Evolutionary conservation across 1,140 invertebrate species (phyloP), one percentile per base, ranked within the genome.

Genomic region (Caenorhabditis briggsae): DNA sequence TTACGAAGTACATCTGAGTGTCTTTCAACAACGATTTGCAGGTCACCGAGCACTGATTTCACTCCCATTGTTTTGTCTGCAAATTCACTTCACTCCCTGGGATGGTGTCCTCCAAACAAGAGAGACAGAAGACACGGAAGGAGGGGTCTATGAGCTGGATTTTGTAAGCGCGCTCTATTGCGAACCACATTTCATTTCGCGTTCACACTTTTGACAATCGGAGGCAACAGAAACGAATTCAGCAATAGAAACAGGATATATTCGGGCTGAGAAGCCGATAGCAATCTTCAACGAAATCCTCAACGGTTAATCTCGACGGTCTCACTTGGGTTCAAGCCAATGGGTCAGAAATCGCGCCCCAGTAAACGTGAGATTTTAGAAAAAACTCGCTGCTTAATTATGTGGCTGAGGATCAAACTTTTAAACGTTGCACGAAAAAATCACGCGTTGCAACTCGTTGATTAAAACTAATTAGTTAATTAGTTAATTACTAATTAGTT

Each of bases 1-100:
- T 86, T 86, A 9, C 85, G 65, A 8, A 86, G 50, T 14, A 86
- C 78, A 43, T 86, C 85, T 23, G 85, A 86, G 46, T 86, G 85
- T 0, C 70, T n/a, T 43, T 86, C 85, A 1, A 86, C 85, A 5
- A 86, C 85, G 56, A 86, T 86, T 48, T 86, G 85, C 33, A 86
- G 84, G 25, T 85, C 84, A 16, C 84, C 84, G n/a, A 85, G 61
- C 12, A 85, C 84, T 20, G 61, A 18, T 56, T 85, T 65, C 41
- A 85, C 65, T 43, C 65, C 84, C 65, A 65, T 78, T 33, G 33
- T 3, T 1, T 25, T 23, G 33, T 78, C 70, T 78, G 70, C 12
- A 78, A 78, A 53, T 50, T 14, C 70, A 78, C 70, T 50, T 50
- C 5, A 20, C 50, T 11, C 50, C 46, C 1, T 12, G 48, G n/a